Evolutionary conservation across 1,140 invertebrate genomes (phyloP), one percentile per base, ranked within the genome.

Genomic region (Drosophila funebris): DNA sequence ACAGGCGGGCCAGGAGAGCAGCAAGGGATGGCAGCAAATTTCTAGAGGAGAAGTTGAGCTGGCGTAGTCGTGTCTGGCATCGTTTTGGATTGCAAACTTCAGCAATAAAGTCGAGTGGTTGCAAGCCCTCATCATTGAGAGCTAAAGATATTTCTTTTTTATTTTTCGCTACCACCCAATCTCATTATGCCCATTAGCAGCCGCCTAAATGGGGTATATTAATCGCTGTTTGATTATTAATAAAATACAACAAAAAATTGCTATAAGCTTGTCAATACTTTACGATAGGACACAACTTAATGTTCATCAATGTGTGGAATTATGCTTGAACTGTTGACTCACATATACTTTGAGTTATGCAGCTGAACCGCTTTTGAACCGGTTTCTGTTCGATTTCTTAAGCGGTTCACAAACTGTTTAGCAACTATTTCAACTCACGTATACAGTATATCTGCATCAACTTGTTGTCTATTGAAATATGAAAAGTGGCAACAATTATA

Each of bases 81-180:
- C 22, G 48, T 39, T 46, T 46, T 54, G 18, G 61, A 56, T 48
- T 64, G 68, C 52, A 50, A 71, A 71, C 62, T 58, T 58, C 52
- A 58, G 69, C 69, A 72, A 72, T 66, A 72, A 72, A 66, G 53
- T 72, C 44, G 44, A 72, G 62, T 72, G 62, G 33, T 22, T 33
- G 36, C 24, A 36, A 52, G 27, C 20, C 37, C 48, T 53, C 46
- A 33, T 36, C 57, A 60, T 18, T 16, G 54, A 27, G 8, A 16
- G 31, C 9, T n/a, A 29, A 9, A n/a, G 22, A 46, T 46, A n/a
- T 18, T 33, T 33, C 9, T 24, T 3, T 16, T 46, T 41, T 16
- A 16, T 31, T 52, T 33, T 18, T 52, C n/a, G 14, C 11, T 8
- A 9, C 7, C 48, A 9, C 16, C 29, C 52, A 67, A 50, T 50